Base-by-base conservation (phyloP, 2,888 invertebrate species). In the Spialia ferax region DNA sequence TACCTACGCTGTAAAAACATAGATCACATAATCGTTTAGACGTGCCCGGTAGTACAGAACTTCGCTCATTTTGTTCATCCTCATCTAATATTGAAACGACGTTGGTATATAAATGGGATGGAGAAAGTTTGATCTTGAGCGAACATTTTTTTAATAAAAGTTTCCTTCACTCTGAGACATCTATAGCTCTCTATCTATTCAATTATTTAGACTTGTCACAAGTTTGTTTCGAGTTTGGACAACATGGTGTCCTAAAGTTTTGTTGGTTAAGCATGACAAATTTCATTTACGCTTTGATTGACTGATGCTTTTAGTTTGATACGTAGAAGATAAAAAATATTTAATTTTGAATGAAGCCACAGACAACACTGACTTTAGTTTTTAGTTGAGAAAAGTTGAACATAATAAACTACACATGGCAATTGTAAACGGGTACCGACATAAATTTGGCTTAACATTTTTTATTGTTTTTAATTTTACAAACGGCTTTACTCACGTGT, bases 111-210 rank as follows among this genome's bases (percentile, higher is more conserved):
- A 52, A 52, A 60, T 59, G 60, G 60, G 60, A 59, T 29, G 65
- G 26, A 13, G 54, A 52, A 66, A 66, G 42, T 66, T 66, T 54
- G 65, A 66, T 60, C 65, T 54, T 42, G 59, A 26, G 42, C 29
- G 65, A 60, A 60, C 29, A 22, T 66, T 60, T 66, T 64, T 66
- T 66, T 66, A 66, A 66, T 66, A 66, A 66, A 66, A 60, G 59
- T 66, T 66, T 26, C 38, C 42, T 54, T 59, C 15, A 54, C 65
- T 52, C 26, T 20, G 59, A 23, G 7, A 15, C 15, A 59, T 66
- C 65, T 59, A 66, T 66, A 66, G 52, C 38, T 26, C 38, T 59
- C 50, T 57, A 65, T 65, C 52, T 65, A 59, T 59, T 65, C 59
- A 52, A 65, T 65, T 65, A 65, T 65, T 65, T 52, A 42, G 65